Evolutionary conservation across 2,888 invertebrate species (phyloP), one percentile per base, ranked within the genome.

Genomic region (Ophion costatus): DNA sequence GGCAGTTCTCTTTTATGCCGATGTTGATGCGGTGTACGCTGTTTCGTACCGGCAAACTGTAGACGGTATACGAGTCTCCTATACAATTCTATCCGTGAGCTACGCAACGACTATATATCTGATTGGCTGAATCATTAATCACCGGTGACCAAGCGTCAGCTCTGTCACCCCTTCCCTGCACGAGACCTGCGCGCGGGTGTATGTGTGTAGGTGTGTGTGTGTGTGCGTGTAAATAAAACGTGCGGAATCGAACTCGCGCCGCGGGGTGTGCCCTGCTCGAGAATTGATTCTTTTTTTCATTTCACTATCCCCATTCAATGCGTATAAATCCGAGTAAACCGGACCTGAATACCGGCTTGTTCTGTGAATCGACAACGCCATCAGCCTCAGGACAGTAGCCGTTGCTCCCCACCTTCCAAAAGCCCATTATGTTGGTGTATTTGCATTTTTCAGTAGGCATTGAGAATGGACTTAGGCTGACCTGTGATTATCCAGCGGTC

Each of bases 61-160:
- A 74, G 42, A 51, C 69, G 45, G 66, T 74, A 63, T 64, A 74
- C 77, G 59, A 77, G 76, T 70, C 86, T 85, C 85, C 88, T 84
- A 73, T 80, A 71, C 80, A 71, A 77, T 67, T 80, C 76, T 73
- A 80, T 67, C 86, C 78, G 78, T 85, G 86, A 63, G 86, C 73
- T 70, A 77, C 71, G 78, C 78, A 70, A 29, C 87, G 88, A 89
- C 88, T 91, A 91, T 91, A 91, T 91, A 91, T 91, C 90, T 90
- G 90, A 92, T 91, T 90, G 90, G 90, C 86, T 87, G 87, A 88
- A 90, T 90, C 91, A 92, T 92, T 91, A 91, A 92, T 92, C 92
- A 92, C 90, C 88, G 88, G 89, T 86, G 89, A 91, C 89, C 90
- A 87, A 85, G 89, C 91, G 88, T 89, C 91, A 88, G 89, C 88